These are phyloP conservation scores for Chloroclysta siterata DNA, from an alignment of 2,888 invertebrate species.

Conservation along the genomic window DNA sequence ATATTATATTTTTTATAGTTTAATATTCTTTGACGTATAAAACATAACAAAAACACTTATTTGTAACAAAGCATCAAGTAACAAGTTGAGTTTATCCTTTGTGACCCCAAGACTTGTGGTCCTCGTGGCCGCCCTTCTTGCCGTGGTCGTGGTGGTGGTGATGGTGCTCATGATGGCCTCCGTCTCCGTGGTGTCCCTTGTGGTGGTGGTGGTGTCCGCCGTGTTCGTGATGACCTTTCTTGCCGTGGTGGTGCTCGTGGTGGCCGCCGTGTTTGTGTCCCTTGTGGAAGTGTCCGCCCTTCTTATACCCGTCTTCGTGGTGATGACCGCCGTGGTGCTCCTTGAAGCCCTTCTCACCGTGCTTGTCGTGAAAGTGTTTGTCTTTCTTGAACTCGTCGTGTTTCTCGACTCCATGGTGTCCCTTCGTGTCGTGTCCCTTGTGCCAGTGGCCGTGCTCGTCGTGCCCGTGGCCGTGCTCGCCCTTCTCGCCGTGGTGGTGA, in stretches of 20 bases:
- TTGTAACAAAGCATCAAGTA: slow-evolving; percentile 64
- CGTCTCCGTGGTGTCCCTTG: slow-evolving; percentile 91
- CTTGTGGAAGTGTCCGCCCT: slow-evolving; percentile 91
- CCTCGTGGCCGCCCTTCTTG: slow-evolving; percentile 91
- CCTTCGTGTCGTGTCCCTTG: slow-evolving; percentile 93
- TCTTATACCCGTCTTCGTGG: slow-evolving; percentile 90
- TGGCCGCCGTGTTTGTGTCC: slow-evolving; percentile 91
- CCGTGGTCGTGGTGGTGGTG: slow-evolving; percentile 89
- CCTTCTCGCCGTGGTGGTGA: slow-evolving; percentile 87
- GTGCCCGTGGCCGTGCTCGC: slow-evolving; percentile 84
- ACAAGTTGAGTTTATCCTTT: slow-evolving; percentile 64
- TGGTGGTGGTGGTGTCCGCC: slow-evolving; percentile 91
- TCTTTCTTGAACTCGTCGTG: slow-evolving; percentile 93
- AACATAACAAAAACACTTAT: slow-evolving; percentile 60
- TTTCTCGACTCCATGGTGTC: slow-evolving; percentile 92
- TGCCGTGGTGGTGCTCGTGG: slow-evolving; percentile 91
- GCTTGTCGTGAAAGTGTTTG: slow-evolving; percentile 93
- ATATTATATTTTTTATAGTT: slow-evolving; percentile 12
- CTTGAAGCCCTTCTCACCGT: slow-evolving; percentile 91
- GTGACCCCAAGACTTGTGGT: slow-evolving; percentile 91
- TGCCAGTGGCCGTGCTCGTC: slow-evolving; percentile 88
- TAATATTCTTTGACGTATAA: slow-evolving; percentile 44
- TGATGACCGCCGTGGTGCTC: slow-evolving; percentile 91
- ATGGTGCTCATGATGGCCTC: slow-evolving; percentile 91
- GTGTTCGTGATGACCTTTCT: slow-evolving; percentile 90